Conservation (phyloP, 2,888 invertebrate species). For the Anorthoa munda region DNA sequence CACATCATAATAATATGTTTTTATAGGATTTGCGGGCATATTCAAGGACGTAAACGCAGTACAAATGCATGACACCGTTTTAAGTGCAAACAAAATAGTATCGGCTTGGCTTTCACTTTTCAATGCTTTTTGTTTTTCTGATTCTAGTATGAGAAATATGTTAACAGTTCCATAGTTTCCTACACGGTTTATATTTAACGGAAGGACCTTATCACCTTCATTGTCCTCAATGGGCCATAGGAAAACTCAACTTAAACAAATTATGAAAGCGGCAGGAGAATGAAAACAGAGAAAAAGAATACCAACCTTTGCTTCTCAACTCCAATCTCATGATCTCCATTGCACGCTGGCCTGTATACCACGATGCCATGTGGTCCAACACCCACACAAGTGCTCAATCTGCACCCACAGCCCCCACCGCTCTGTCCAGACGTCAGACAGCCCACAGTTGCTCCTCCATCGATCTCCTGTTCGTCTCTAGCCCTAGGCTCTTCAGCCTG, state of each 20-base stretch:
- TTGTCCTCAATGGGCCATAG: not conserved
- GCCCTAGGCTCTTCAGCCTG: conserved; percentile 89
- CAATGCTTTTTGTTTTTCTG: not conserved
- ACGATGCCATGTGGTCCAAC: conserved; percentile 96
- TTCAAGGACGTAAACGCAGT: not conserved
- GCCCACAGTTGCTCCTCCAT: conserved; percentile 87
- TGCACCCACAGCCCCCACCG: conserved; percentile 86
- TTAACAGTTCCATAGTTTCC: not conserved
- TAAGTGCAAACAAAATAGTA: not conserved
- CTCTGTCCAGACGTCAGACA: conserved; percentile 86
- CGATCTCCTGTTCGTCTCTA: conserved; percentile 86
- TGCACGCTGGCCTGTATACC: conserved; percentile 91
- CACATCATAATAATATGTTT: not conserved
- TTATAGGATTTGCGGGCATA: not conserved
- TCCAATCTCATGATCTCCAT: conserved; percentile 91
- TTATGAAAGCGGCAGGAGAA: no score
- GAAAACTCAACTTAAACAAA: no score
- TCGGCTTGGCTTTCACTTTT: not conserved
- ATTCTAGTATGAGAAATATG: not conserved
- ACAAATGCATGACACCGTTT: conserved; percentile 1
- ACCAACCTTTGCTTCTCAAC: conserved; percentile 92
- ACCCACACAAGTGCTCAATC: conserved; percentile 91
- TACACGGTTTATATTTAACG: not conserved
- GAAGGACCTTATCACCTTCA: not conserved
- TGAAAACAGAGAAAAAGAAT: not conserved